Base-by-base conservation (phyloP, 1,140 invertebrate species). In the Mya arenaria region DNA sequence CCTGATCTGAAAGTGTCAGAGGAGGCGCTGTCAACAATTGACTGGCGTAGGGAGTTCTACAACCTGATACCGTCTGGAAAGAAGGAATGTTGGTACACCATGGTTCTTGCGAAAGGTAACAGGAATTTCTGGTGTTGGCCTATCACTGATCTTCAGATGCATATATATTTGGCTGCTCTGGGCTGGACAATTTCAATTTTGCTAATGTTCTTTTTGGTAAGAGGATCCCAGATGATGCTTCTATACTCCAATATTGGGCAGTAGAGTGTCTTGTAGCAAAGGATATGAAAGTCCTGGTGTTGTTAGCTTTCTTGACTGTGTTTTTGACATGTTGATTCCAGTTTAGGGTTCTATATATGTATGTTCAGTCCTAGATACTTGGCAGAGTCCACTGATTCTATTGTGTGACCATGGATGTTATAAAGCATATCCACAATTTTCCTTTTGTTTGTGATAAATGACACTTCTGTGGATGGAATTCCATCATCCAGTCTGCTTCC, bases 401-500 rank as follows among this genome's bases (percentile, higher is more conserved):
- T 30, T 39, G 28, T 75, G n/a, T 68, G 60, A 8, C 72, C 80
- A 69, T 75, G 73, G 36, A 66, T 82, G 48, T 71, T 73, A 23
- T 83, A 71, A 1, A 23, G 44, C 4, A 25, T 8, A 13, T 23
- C 37, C 6, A 58, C 56, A 15, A 34, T n/a, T 56, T 48, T 77
- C 36, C 52, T 30, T 25, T 71, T 83, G 72, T 60, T 83, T 52
- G 63, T 83, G 15, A 77, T 77, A 10, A 41, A 52, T 36, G 44
- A 28, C 80, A 82, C 48, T 74, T 82, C 15, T 58, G n/a, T 25
- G 71, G 72, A 19, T 71, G 81, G 36, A 83, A 69, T 63, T 77
- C 73, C 81, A 83, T 83, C 6, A 56, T 32, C 72, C 65, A 69
- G 39, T 75, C 72, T 30, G n/a, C 48, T 55, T 83, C 73, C 73